Base-by-base conservation (phyloP, 2,888 invertebrate species). In the Drosophila mayaguana region DNA sequence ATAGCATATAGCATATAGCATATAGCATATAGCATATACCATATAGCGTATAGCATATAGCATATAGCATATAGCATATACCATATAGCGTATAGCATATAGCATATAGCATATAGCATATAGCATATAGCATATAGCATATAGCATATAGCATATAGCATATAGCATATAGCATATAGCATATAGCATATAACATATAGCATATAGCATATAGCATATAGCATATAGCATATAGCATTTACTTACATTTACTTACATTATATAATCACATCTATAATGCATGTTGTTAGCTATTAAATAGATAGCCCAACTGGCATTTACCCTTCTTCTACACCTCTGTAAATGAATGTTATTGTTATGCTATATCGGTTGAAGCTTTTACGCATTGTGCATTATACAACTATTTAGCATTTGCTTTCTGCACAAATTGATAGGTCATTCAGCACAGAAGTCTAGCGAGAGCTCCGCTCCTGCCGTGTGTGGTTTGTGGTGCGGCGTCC, bases 391-490 rank as follows among this genome's bases (percentile, higher is more conserved):
- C 9, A 9, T 18, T 38, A 25, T 46, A n/a, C 5, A 38, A 48
- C 25, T 11, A 59, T 38, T 38, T 28, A 38, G 20, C 20, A 7
- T 45, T 36, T 42, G 40, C 50, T 65, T 14, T 14, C 38, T 25
- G 22, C 56, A 40, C 20, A 40, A 54, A 55, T 69, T 68, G 45
- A 45, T 54, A 28, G 38, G 18, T 22, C 45, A 68, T 45, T 70
- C 11, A 20, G n/a, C 40, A 32, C 38, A 18, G 25, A 9, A 32
- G 46, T 20, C 56, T 14, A 28, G 25, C 11, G 25, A 4, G 16
- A 22, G 7, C 46, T 46, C n/a, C n/a, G 46, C 32, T 40, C 18
- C n/a, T n/a, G 38, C 7, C 40, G 11, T 20, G 57, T 25, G 57
- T 20, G 70, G 45, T 11, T 55, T 66, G 70, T 8, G 65, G 53